Base-by-base conservation (phyloP, 2,888 invertebrate species). In the Rosalia funebris region DNA sequence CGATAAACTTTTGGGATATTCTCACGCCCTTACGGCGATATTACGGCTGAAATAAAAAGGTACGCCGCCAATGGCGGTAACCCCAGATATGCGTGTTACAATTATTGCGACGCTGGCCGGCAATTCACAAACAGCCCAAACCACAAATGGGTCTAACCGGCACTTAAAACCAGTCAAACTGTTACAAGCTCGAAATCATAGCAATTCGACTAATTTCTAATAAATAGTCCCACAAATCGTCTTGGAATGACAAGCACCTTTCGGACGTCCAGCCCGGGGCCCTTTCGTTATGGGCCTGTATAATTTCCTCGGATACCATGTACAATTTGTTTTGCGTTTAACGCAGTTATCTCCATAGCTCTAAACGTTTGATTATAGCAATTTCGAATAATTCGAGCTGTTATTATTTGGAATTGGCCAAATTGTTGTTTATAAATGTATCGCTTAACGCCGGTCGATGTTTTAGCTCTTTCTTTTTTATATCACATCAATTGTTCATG, bases 121-220 rank as follows among this genome's bases (percentile, higher is more conserved):
- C 57, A 47, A 32, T 39, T 31, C 57, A 44, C 47, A 57, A 56
- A 50, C 54, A 50, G 64, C 37, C 61, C 46, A 59, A 66, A 69
- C 72, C 70, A 64, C 71, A 71, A 73, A 63, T 57, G 64, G 61
- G 62, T 63, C 62, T 64, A 62, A 60, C 70, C 70, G 62, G 58
- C 69, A 70, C 66, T 71, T 70, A 71, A 34, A 71, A 65, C 60
- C 68, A 68, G 65, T 73, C 69, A 68, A 64, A 69, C 56, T 64
- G 58, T 56, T 62, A 60, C 50, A 59, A 66, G 55, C 66, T 77
- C 80, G 75, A 82, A 84, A 84, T 84, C 82, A 84, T 83, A 83
- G 84, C 84, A 83, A 84, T 85, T 83, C 83, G 79, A 82, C 83
- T 84, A 85, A 84, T 85, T 84, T 82, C 82, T 84, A 84, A 85